phyloP scores from a whole-genome alignment of 2,113 vertebrate genomes.

The Tragelaphus buxtoni region DNA sequence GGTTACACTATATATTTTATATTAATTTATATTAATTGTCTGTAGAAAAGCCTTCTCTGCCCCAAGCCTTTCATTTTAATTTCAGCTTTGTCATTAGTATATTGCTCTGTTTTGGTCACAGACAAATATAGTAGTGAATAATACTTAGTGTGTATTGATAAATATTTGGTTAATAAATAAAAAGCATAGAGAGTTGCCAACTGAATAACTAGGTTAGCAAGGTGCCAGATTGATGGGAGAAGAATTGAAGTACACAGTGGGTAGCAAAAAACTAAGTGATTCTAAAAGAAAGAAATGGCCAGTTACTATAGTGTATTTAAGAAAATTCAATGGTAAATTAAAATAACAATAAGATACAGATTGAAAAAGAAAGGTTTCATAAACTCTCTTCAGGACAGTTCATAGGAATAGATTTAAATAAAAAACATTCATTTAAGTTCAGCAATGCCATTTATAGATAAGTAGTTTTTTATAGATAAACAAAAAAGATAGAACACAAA shows the following conservation, averaged over 20 bases:
- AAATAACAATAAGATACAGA: not conserved
- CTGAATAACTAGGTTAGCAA: not conserved
- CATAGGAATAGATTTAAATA: not conserved
- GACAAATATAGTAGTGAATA: not conserved
- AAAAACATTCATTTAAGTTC: not conserved
- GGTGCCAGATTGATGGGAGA: not conserved
- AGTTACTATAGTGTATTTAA: not conserved
- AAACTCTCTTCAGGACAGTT: not conserved
- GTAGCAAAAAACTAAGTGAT: not conserved
- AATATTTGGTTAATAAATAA: not conserved
- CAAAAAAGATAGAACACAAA: not conserved
- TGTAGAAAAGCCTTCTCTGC: not conserved
- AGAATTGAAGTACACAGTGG: not conserved
- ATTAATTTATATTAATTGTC: not conserved
- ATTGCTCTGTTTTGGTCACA: not conserved
- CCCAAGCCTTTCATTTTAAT: not conserved
- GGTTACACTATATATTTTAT: not conserved
- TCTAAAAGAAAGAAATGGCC: not conserved
- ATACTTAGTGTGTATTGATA: not conserved
- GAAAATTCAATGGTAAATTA: not conserved
- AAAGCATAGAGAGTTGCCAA: not conserved
- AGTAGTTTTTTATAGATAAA: not conserved
- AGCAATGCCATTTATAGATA: not conserved
- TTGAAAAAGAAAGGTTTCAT: not conserved
- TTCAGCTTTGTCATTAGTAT: not conserved